Evolutionary conservation across 2,113 vertebrate species (phyloP).

Genomic region (Acrocephalus kingi): DNA sequence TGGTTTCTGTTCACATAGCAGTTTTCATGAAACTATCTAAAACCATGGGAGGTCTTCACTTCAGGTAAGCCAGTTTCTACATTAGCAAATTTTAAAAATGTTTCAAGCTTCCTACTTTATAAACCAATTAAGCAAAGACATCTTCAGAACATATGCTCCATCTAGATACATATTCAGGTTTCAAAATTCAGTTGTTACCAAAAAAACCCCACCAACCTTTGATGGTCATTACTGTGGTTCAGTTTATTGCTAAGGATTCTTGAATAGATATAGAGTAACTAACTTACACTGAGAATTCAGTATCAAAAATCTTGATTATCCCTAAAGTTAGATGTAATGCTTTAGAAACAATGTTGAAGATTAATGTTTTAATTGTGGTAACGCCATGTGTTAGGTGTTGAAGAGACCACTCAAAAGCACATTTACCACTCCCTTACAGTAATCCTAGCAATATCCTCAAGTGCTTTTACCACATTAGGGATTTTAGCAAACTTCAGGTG

Average conservation of each 20-base stretch:
- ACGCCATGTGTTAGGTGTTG: neutral
- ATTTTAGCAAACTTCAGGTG: neutral
- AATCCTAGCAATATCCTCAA: neutral
- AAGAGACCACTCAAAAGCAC: neutral
- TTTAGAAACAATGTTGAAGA: neutral
- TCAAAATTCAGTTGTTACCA: neutral
- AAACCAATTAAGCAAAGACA: neutral
- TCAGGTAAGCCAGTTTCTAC: neutral
- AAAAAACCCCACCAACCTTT: neutral
- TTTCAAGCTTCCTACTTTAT: neutral
- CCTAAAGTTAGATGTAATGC: neutral
- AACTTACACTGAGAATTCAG: neutral
- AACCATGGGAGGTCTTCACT: neutral
- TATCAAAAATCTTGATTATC: neutral
- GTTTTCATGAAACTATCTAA: neutral
- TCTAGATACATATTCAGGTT: neutral
- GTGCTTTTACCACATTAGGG: neutral
- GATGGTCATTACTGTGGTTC: neutral
- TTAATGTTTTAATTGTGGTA: neutral
- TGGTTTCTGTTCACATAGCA: neutral
- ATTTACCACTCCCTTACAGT: neutral
- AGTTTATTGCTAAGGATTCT: neutral
- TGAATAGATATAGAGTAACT: neutral
- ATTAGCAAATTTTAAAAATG: neutral
- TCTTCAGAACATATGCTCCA: neutral